Evolutionary conservation across 2,113 vertebrate species (phyloP).

Genomic region (Vombatus ursinus): DNA sequence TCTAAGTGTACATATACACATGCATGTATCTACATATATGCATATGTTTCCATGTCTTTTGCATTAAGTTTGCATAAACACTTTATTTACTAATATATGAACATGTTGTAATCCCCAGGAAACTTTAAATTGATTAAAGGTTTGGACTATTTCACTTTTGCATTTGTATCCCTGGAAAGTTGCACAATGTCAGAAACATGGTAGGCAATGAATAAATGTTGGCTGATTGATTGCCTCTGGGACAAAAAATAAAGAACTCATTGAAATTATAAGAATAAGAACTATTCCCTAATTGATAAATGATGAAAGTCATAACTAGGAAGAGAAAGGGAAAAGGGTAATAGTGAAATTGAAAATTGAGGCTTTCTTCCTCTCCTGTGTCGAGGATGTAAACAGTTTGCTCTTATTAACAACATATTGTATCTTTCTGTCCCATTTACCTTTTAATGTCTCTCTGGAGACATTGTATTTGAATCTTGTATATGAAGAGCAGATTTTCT

Average conservation of each 20-base stretch:
- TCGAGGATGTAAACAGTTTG: too few species aligned
- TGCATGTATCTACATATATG: too few species aligned
- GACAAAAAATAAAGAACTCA: not conserved
- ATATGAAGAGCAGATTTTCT: too few species aligned
- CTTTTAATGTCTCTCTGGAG: too few species aligned
- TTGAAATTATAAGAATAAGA: not conserved
- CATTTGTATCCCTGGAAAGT: not conserved
- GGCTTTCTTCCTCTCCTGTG: too few species aligned
- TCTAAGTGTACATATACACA: too few species aligned
- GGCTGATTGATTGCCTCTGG: not conserved
- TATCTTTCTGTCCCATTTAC: too few species aligned
- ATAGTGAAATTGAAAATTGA: too few species aligned
- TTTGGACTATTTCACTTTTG: too few species aligned
- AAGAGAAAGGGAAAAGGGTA: not conserved
- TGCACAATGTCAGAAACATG: not conserved
- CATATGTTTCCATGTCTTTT: not conserved
- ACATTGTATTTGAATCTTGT: too few species aligned
- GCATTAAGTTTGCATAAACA: not conserved
- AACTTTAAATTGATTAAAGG: not conserved
- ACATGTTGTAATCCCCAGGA: too few species aligned
- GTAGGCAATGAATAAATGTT: not conserved
- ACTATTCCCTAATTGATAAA: not conserved
- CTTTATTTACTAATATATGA: not conserved
- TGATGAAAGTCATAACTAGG: not conserved
- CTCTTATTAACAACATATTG: too few species aligned